Conservation (phyloP, 2,113 vertebrate species). For the Oryzias curvinotus region DNA sequence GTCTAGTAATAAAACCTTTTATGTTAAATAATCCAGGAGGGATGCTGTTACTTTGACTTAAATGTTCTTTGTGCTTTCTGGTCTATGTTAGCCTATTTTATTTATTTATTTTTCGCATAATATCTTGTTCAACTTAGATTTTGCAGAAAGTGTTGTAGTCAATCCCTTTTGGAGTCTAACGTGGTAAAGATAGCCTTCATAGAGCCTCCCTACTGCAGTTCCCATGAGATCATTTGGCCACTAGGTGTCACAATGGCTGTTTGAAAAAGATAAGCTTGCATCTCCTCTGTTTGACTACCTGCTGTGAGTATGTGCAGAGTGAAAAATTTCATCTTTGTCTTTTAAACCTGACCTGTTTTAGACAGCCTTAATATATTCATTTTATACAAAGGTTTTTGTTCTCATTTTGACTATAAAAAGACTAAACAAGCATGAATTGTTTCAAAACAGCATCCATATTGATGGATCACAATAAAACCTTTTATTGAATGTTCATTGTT, state of each 20-base stretch:
- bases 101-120: background rate
- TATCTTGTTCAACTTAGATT: background rate
- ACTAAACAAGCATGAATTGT: background rate
- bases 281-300: constrained; percentile 6
- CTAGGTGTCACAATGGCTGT: constrained; percentile 72
- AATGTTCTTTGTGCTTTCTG: background rate
- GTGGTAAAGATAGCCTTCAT: constrained; percentile 5
- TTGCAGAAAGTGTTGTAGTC: background rate
- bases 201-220: background rate
- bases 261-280: constrained; percentile 27
- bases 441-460: background rate
- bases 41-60: too few species aligned
- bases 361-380: constrained; percentile 3
- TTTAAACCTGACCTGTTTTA: background rate
- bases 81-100: background rate
- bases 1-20: too few species aligned
- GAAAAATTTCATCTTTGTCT: constrained; percentile 4
- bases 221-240: constrained; percentile 48
- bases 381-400: background rate
- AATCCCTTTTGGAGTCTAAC: constrained; percentile 4
- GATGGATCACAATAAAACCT: background rate
- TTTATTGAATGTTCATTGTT: constrained; percentile 2
- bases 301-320: background rate
- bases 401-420: background rate
- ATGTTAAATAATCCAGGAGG: too few species aligned